Conservation (phyloP, 2,797 vertebrate species). For the Monodelphis domestica region DNA sequence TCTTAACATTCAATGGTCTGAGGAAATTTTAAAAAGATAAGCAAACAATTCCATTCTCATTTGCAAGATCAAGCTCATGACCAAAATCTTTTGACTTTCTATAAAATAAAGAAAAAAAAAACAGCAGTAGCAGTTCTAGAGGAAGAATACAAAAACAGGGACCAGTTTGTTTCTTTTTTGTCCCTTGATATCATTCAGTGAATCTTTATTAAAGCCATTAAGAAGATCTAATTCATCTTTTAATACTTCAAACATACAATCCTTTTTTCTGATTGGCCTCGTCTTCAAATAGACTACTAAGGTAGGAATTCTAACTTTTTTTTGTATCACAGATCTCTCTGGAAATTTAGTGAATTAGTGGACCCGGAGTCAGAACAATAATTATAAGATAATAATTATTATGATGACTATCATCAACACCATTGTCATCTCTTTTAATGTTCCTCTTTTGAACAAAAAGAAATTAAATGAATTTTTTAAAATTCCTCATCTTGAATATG, state of each 20-base stretch:
- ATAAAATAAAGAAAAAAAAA: neutral
- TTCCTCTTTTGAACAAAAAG: neutral
- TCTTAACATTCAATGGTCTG: neutral
- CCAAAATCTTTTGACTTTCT: neutral
- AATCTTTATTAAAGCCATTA: neutral
- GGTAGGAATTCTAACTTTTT: neutral
- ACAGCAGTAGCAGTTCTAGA: neutral
- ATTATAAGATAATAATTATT: neutral
- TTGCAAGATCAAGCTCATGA: neutral
- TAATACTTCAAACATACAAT: neutral
- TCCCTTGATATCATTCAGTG: neutral
- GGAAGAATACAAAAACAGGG: neutral
- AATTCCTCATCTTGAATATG: neutral
- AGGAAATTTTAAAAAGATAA: slow-evolving; percentile 1
- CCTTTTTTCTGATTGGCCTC: neutral
- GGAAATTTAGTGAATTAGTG: neutral
- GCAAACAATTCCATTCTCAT: neutral
- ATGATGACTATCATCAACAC: neutral
- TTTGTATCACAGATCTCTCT: neutral
- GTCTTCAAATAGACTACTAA: neutral
- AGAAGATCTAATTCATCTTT: neutral
- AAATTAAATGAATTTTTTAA: neutral
- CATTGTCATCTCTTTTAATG: neutral
- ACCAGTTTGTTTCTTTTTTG: neutral
- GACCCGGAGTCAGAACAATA: neutral